A percentile compares a stretch with the other conserved stretches of the same genome.
Conservation (phyloP, 2,797 vertebrate species). For the Selene dorsalis region DNA sequence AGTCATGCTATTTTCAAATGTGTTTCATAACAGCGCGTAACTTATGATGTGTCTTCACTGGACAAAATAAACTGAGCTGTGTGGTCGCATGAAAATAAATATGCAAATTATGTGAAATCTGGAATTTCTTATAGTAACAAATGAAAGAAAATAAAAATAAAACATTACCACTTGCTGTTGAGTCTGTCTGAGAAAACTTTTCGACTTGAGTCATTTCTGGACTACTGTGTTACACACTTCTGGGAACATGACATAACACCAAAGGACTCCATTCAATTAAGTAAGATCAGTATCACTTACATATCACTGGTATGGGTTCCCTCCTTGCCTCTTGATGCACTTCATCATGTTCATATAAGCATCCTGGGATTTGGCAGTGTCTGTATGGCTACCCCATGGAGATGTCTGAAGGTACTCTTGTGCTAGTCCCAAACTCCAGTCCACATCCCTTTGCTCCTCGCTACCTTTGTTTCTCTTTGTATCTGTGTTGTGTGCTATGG, state of each 20-base stretch:
- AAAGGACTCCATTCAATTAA: conserved; percentile 3
- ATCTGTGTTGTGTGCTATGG: conserved; percentile 45
- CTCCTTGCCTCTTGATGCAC: conserved; percentile 59
- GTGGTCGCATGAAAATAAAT: background rate
- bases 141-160: background rate
- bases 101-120: background rate
- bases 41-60: background rate
- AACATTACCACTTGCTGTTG: background rate
- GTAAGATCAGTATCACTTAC: conserved; percentile 72
- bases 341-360: conserved; percentile 49
- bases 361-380: conserved; percentile 38
- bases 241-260: conserved; percentile 7
- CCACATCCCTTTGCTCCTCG: conserved; percentile 43
- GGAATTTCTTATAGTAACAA: no score
- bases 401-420: conserved; percentile 49
- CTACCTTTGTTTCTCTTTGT: conserved; percentile 30
- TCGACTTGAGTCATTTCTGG: background rate
- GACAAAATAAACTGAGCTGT: background rate
- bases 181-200: background rate
- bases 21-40: background rate
- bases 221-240: background rate
- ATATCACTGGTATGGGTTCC: conserved; percentile 69
- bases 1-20: background rate
- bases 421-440: conserved; percentile 41
- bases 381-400: conserved; percentile 66